Base-by-base conservation (phyloP, 1,140 invertebrate genomes). In the Coelopa frigida region DNA sequence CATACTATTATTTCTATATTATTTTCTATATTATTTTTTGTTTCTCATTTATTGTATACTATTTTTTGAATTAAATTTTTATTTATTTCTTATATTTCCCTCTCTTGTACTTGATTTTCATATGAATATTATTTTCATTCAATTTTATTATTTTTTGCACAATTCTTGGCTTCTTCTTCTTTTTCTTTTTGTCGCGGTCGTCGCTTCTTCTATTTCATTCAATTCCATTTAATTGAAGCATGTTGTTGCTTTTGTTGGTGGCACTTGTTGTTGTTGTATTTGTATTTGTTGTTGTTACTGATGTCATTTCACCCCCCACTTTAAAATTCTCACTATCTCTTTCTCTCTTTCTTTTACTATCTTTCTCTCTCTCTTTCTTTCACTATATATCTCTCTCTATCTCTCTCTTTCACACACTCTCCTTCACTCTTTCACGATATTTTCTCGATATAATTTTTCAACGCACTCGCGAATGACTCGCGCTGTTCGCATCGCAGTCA, bases 41-140 rank as follows among this genome's bases (percentile, higher is more conserved):
- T 37, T 35, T 23, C n/a, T 38, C 39, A 38, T 38, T 7, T 39
- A 38, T 21, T 12, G 4, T 17, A 21, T 35, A 35, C n/a, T 44
- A 14, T 31, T 17, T 15, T 39, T 27, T 46, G 35, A 20, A 20
- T 26, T 29, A 21, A 20, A 27, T 46, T 38, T 38, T 45, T 37
- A 27, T 26, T 21, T 46, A 21, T 46, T 15, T 46, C 32, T 29
- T 29, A 4, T 15, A 36, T 21, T 46, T 29, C 29, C 39, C n/a
- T 46, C 31, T 20, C 15, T 14, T 46, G 18, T 46, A 20, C 22
- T 43, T 43, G 23, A 20, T 38, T 27, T 46, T 26, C 31, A 37
- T 46, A 17, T 35, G 17, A 15, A 15, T 46, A 38, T 46, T 18
- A 11, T 41, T 41, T 35, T 23, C 20, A 37, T 36, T 36, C 24